Evolutionary conservation across 2,113 vertebrate species (phyloP).

Genomic region (Spilogale gracilis): DNA sequence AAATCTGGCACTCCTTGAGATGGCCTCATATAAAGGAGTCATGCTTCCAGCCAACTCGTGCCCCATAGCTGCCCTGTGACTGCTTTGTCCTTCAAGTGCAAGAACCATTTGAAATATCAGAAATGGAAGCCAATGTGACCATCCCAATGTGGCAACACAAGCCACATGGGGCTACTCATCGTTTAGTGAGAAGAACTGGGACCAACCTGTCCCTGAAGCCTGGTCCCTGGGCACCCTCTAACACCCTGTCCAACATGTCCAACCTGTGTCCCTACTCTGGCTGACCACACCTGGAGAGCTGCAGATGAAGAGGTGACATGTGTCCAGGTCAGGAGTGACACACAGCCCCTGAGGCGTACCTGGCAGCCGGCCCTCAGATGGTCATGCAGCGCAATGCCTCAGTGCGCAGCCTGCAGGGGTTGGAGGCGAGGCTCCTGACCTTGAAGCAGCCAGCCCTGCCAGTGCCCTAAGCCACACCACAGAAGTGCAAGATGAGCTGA

Average conservation of each 20-base stretch:
- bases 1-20: neutral
- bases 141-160: constrained; percentile 99
- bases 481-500: constrained; percentile 96
- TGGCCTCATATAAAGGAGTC: constrained; percentile 74
- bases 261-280: constrained; percentile 94
- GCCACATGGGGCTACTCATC: constrained; percentile 94
- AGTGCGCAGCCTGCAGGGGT: constrained; percentile 95
- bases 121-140: constrained; percentile 93
- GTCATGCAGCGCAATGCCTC: constrained; percentile 98
- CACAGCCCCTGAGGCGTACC: constrained; percentile 94
- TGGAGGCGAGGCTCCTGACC: constrained; percentile 82
- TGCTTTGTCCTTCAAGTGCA: constrained; percentile 49
- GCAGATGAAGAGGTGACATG: constrained; percentile 97
- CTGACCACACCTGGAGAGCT: constrained; percentile 96
- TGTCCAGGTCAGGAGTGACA: constrained; percentile 96
- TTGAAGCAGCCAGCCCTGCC: constrained; percentile 88
- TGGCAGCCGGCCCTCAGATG: constrained; percentile 95
- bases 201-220: constrained; percentile 95
- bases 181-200: constrained; percentile 96
- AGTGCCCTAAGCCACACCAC: constrained; percentile 93
- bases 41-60: neutral
- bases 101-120: constrained; percentile 67
- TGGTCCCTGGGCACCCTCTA: constrained; percentile 94
- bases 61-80: constrained; percentile 31
- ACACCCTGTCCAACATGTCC: constrained; percentile 93